A percentile compares a stretch with the other conserved stretches of the same genome.
Evolutionary conservation across 2,113 vertebrate species (phyloP).

Genomic region (Pygoscelis antarcticus): DNA sequence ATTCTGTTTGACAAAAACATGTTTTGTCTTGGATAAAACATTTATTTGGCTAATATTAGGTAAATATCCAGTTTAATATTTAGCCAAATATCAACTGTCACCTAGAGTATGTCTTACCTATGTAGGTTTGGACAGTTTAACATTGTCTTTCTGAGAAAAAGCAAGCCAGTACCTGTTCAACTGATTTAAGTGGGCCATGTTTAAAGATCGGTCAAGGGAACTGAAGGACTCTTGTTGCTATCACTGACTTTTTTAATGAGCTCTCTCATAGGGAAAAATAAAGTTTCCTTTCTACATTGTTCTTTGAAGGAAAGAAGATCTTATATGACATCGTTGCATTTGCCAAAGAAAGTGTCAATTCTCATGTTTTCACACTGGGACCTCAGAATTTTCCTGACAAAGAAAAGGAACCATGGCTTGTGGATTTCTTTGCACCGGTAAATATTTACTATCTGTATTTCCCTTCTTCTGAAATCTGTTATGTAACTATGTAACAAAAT

Average conservation of each 20-base stretch:
- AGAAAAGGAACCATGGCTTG: conserved; percentile 93
- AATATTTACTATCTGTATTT: conserved; percentile 33
- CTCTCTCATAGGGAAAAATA: background rate
- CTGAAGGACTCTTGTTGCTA: background rate
- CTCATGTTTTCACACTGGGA: conserved; percentile 90
- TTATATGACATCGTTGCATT: conserved; percentile 93
- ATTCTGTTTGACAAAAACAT: background rate
- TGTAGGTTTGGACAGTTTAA: background rate
- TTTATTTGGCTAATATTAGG: background rate
- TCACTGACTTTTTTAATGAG: background rate
- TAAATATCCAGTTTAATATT: background rate
- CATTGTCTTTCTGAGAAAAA: background rate
- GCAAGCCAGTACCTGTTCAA: background rate
- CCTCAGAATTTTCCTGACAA: conserved; percentile 95
- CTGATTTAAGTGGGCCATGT: background rate
- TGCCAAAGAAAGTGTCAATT: conserved; percentile 92
- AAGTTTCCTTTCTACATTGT: background rate
- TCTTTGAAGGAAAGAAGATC: conserved; percentile 86
- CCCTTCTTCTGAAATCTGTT: background rate
- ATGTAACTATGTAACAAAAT: background rate
- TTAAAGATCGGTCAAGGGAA: background rate
- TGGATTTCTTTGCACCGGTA: conserved; percentile 98
- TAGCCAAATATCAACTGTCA: background rate
- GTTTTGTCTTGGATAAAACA: background rate
- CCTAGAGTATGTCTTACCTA: background rate